Evolutionary conservation across 92 coral and sea anemone genomes (phyloP), one percentile per base, ranked within the genome.

Genomic region (Montipora capitata): DNA sequence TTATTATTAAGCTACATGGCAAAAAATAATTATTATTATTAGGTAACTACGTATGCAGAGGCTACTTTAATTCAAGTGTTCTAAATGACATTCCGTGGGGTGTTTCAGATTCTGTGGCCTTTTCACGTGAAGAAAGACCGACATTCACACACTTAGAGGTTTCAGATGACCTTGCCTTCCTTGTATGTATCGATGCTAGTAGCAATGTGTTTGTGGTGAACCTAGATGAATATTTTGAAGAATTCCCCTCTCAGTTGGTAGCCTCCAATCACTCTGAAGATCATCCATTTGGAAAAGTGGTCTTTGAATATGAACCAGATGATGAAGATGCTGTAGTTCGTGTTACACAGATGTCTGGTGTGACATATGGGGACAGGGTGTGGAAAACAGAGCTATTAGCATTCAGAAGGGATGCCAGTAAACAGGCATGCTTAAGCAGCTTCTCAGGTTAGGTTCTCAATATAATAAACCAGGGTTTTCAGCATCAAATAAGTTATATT

Each of bases 321-420:
- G 98, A 95, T 71, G 98, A 95, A 76, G 98, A 95, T 78, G 61
- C 92, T 12, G 84, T 95, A 62, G 62, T 92, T 15, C 90, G 98
- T 7, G 87, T 78, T 68, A 57, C 85, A 1, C 81, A 88, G 39
- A 91, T 86, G 63, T 61, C 87, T 6, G 93, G 87, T 59, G 76
- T 95, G 66, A 81, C 90, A 0, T 95, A 94, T 83, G 98, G 98
- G 8, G 98, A 95, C 85, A 93, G 96, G 85, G 96, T 94, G 49
- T 93, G 98, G 98, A 95, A 95, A 83, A 94, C 96, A 78, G 98
- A 95, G 51, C 88, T 93, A 5, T 81, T 91, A 75, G 92, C 88
- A 10, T 81, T 85, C 69, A 88, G 87, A 67, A 80, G 85, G 27
- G 91, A 85, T 38, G 94, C 87, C 20, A 57, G 79, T 38, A 65